These are phyloP conservation scores for Macroramphosus scolopax DNA, from an alignment of 2,797 vertebrate genomes.

Conservation along the genomic window DNA sequence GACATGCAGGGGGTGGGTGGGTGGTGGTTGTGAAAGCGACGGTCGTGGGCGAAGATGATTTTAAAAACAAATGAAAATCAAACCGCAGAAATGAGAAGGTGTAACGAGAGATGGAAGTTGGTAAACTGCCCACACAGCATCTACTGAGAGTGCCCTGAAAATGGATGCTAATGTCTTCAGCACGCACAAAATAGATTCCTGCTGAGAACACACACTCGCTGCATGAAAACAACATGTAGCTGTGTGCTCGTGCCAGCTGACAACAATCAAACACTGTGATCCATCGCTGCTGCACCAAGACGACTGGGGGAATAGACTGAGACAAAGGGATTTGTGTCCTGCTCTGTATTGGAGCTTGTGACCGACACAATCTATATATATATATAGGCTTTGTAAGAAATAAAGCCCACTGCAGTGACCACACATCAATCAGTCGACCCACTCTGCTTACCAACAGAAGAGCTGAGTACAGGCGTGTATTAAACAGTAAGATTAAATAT, in stretches of 20 bases:
- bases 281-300: conserved; percentile 10
- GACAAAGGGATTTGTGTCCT: conserved; percentile 43
- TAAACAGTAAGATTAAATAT: conserved; percentile 32
- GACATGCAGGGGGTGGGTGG: conserved; percentile 27
- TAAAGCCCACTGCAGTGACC: too few relatives aligned
- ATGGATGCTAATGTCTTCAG: conserved; percentile 35
- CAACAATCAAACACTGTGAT: conserved; percentile 46
- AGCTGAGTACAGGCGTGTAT: not conserved
- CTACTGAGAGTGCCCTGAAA: conserved; percentile 17
- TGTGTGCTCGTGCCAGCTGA: conserved; percentile 30
- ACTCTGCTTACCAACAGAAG: conserved; percentile 19
- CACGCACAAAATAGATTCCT: conserved; percentile 14
- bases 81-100: conserved; percentile 10
- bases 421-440: conserved; percentile 23
- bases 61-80: conserved; percentile 26
- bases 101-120: conserved; percentile 9
- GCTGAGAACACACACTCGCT: conserved; percentile 4
- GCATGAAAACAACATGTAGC: conserved; percentile 23
- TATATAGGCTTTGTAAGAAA: too few relatives aligned
- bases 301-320: not conserved
- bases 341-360: conserved; percentile 5
- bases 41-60: conserved; percentile 7
- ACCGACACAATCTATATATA: conserved; percentile 14
- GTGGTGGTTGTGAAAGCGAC: conserved; percentile 6
- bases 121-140: conserved; percentile 42